phyloP scores from a whole-genome alignment of 1,140 invertebrate species.

The Propsilocerus akamusi region DNA sequence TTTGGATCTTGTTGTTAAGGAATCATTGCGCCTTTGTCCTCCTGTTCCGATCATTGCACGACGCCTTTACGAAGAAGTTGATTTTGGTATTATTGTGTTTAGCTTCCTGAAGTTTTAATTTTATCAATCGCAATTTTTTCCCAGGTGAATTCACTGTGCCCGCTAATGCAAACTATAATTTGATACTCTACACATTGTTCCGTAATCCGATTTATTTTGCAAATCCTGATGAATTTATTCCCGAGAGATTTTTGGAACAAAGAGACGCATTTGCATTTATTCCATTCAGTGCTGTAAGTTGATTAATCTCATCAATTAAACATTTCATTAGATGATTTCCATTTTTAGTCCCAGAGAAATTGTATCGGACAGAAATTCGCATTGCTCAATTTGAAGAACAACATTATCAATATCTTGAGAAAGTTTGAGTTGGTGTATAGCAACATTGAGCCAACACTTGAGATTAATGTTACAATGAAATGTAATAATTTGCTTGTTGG shows the following conservation, averaged over 20 bases:
- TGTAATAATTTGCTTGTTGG: too few relatives aligned
- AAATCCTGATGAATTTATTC: constrained; percentile 48
- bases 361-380: constrained; percentile 33
- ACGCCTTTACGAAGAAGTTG: constrained; percentile 21
- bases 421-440: constrained; percentile 20
- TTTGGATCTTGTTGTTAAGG: constrained; percentile 42
- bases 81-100: constrained; percentile 2
- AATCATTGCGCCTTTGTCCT: constrained; percentile 37
- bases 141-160: too few relatives aligned
- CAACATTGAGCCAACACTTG: constrained; percentile 25
- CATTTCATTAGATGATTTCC: background rate
- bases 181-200: background rate
- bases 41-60: constrained; percentile 37
- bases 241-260: constrained; percentile 41
- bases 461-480: constrained; percentile 12
- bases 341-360: constrained; percentile 26
- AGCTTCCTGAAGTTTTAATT: too few relatives aligned
- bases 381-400: constrained; percentile 21
- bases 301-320: background rate
- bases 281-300: constrained; percentile 44
- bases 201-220: constrained; percentile 30
- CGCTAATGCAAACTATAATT: background rate
- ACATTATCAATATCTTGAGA: constrained; percentile 21
- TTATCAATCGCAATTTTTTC: too few relatives aligned
- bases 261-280: constrained; percentile 38